Percentiles rank a stretch among this genome's conserved stretches.
Conservation (phyloP, 2,113 vertebrate species). For the Pelecanus crispus region DNA sequence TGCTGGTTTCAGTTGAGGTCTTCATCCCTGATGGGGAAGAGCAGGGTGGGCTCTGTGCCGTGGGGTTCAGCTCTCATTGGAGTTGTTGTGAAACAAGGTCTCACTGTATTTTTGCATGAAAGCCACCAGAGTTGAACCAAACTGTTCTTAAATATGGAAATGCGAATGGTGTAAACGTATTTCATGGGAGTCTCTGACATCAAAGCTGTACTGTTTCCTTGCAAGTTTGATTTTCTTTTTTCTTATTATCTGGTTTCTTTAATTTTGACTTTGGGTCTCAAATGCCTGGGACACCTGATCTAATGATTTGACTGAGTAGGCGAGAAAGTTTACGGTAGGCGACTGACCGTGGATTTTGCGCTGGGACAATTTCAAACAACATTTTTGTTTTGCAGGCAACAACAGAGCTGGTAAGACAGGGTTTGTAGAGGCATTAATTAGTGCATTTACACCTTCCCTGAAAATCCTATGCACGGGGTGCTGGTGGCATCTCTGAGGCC, state of each 20-base stretch:
- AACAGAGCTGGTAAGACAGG: neutral
- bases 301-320: neutral
- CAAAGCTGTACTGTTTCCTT: neutral
- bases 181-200: neutral
- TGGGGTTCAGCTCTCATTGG: rapidly evolving
- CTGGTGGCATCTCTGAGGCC: rapidly evolving
- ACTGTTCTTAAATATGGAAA: rapidly evolving
- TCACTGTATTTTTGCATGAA: rapidly evolving
- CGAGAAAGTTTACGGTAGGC: neutral
- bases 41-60: neutral
- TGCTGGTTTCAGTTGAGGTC: neutral
- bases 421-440: neutral
- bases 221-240: neutral
- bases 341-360: neutral
- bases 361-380: neutral
- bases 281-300: too few species aligned
- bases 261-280: neutral
- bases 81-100: too few species aligned
- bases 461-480: rapidly evolving
- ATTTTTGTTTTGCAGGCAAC: neutral
- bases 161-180: neutral
- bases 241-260: neutral
- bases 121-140: neutral
- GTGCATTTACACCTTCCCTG: neutral
- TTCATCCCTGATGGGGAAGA: neutral